These are phyloP conservation scores for Hemithea aestivaria DNA, from an alignment of 2,888 invertebrate genomes.

Conservation along the genomic window DNA sequence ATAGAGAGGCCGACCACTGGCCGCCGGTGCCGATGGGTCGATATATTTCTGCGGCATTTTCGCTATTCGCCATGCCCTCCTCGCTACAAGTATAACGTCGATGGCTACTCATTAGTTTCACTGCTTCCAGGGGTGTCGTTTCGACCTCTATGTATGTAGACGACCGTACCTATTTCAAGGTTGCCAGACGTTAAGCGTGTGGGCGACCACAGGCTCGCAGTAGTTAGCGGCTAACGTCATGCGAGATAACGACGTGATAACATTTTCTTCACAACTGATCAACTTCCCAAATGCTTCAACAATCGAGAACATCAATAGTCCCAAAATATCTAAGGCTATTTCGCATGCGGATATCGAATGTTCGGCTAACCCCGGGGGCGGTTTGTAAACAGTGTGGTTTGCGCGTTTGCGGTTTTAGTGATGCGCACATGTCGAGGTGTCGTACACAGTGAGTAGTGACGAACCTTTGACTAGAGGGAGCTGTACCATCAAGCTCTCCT, in stretches of 20 bases:
- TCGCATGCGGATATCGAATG: constrained; percentile 36
- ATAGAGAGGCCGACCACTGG: constrained; percentile 48
- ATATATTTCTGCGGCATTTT: constrained; percentile 73
- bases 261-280: constrained; percentile 15
- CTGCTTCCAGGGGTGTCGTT: constrained; percentile 36
- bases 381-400: constrained; percentile 44
- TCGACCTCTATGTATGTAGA: constrained; percentile 19
- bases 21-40: constrained; percentile 58
- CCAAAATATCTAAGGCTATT: constrained; percentile 43
- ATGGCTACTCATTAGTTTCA: constrained; percentile 32
- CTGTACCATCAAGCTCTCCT: constrained; percentile 71
- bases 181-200: constrained; percentile 32
- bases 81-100: constrained; percentile 20
- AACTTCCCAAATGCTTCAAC: constrained; percentile 22
- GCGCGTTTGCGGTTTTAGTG: constrained; percentile 12
- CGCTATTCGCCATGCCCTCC: constrained; percentile 45
- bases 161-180: constrained; percentile 40
- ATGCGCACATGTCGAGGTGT: constrained; percentile 13
- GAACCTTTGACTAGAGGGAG: constrained; percentile 77
- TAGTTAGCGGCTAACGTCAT: constrained; percentile 21
- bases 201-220: constrained; percentile 33
- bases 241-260: constrained; percentile 25
- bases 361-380: constrained; percentile 32
- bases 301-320: constrained; percentile 24
- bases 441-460: constrained; percentile 33